Percentiles rank a stretch among this genome's conserved stretches.
Conservation (phyloP, 2,888 invertebrate species). For the Drosophila rellima region DNA sequence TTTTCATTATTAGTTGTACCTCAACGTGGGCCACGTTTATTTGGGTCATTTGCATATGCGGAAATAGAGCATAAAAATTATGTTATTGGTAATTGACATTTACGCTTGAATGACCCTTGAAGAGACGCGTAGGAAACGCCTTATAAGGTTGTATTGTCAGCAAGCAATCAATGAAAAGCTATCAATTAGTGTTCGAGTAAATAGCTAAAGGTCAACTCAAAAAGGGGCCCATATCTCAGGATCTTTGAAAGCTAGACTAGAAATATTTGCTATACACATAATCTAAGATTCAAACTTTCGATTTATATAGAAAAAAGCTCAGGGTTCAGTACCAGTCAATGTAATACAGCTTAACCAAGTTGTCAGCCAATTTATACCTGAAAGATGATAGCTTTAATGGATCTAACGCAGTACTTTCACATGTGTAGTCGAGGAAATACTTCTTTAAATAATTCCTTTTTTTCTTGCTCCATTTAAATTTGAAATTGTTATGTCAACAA, state of each 20-base stretch:
- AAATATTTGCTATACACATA: not conserved
- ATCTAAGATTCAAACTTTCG: not conserved
- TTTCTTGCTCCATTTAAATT: constrained; percentile 16
- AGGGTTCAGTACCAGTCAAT: not conserved
- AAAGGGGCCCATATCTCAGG: not conserved
- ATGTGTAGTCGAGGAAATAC: not conserved
- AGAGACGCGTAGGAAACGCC: constrained; percentile 15
- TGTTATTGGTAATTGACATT: constrained; percentile 47
- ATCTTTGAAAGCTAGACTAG: not conserved
- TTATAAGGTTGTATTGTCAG: constrained; percentile 20
- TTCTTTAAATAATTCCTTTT: constrained; percentile 3
- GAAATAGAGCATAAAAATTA: constrained; percentile 43
- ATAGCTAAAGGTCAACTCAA: not conserved
- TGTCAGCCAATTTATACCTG: not conserved
- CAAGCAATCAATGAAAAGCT: constrained; percentile 1
- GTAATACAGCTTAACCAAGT: not conserved
- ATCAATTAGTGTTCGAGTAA: not conserved
- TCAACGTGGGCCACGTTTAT: constrained; percentile 26
- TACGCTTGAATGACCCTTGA: constrained; percentile 47
- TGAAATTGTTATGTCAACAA: constrained; percentile 41
- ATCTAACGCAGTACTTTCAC: not conserved
- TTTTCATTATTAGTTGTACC: constrained; percentile 20
- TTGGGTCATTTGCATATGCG: constrained; percentile 44
- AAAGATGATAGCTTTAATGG: not conserved
- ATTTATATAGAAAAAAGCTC: not conserved